Evolutionary conservation across 2,113 vertebrate species (phyloP).

Genomic region (Hyla sarda): DNA sequence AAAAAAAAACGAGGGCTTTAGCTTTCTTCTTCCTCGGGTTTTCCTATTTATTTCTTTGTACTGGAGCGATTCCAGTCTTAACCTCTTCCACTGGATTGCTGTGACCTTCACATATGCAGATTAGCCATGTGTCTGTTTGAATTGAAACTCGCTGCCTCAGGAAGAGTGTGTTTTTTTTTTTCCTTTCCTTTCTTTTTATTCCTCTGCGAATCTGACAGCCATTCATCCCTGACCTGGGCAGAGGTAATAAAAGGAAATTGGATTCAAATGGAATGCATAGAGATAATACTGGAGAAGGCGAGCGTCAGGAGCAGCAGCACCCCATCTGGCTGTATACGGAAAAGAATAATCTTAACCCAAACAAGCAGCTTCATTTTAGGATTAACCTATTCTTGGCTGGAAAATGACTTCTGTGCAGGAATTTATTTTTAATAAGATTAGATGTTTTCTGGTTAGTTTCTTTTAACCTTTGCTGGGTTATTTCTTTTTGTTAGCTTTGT

Average conservation of each 20-base stretch:
- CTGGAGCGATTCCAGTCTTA: slow-evolving; percentile 76
- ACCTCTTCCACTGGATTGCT: slow-evolving; percentile 74
- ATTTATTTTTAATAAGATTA: not conserved
- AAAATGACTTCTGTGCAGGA: not conserved
- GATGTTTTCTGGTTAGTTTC: not conserved
- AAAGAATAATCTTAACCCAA: slow-evolving; percentile 27
- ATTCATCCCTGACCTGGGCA: slow-evolving; percentile 75
- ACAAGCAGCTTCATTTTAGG: not conserved
- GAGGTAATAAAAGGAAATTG: slow-evolving; percentile 72
- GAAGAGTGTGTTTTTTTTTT: slow-evolving; percentile 68
- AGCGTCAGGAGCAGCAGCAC: slow-evolving; percentile 22
- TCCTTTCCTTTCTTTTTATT: slow-evolving; percentile 69
- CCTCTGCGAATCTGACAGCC: slow-evolving; percentile 72
- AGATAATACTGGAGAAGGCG: slow-evolving; percentile 61
- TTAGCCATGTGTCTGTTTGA: slow-evolving; percentile 86
- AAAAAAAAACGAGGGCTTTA: not conserved
- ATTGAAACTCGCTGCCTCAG: slow-evolving; percentile 74
- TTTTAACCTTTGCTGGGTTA: not conserved
- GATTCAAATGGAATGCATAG: slow-evolving; percentile 66
- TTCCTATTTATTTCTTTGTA: slow-evolving; percentile 61
- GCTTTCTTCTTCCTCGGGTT: slow-evolving; percentile 6
- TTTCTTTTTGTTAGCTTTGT: not conserved
- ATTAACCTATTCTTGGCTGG: slow-evolving; percentile 8
- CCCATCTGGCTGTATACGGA: slow-evolving; percentile 46
- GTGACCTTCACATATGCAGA: slow-evolving; percentile 93